These are phyloP conservation scores for Chymomyza fuscimana DNA, from an alignment of 2,888 invertebrate genomes.

Conservation along the genomic window DNA sequence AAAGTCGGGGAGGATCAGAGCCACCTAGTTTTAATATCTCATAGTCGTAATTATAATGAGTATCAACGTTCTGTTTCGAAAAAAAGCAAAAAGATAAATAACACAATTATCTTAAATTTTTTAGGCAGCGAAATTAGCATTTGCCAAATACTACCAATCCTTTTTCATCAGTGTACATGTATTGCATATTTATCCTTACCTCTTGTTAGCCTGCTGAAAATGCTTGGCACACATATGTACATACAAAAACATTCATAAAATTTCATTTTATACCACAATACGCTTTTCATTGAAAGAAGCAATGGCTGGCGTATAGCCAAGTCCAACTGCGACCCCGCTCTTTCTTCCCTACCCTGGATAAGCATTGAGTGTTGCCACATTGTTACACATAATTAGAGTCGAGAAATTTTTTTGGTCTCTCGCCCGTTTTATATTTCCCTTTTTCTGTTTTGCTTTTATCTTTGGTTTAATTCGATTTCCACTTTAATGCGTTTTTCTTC, in stretches of 20 bases:
- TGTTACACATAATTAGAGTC: conserved; percentile 51
- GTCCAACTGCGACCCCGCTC: background rate
- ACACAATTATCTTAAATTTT: no score
- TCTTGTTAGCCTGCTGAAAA: no score
- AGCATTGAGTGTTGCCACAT: background rate
- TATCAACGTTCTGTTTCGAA: no score
- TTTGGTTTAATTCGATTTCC: conserved; percentile 67
- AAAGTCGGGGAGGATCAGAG: no score
- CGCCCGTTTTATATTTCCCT: conserved; percentile 7
- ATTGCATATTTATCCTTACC: no score
- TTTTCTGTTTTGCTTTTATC: conserved; percentile 21
- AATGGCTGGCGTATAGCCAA: background rate
- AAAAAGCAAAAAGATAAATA: no score
- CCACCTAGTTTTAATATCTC: no score
- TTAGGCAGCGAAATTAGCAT: no score
- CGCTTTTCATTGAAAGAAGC: background rate
- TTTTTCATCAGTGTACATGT: no score
- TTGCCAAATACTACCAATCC: no score
- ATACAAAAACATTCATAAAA: background rate
- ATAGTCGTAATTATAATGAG: no score
- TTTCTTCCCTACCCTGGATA: background rate
- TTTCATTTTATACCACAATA: background rate
- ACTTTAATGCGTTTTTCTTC: conserved; percentile 45
- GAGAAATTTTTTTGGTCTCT: conserved; percentile 36
- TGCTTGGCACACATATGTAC: background rate